Base-by-base conservation (phyloP, 2,113 vertebrate genomes). In the Ceuthmochares aereus region DNA sequence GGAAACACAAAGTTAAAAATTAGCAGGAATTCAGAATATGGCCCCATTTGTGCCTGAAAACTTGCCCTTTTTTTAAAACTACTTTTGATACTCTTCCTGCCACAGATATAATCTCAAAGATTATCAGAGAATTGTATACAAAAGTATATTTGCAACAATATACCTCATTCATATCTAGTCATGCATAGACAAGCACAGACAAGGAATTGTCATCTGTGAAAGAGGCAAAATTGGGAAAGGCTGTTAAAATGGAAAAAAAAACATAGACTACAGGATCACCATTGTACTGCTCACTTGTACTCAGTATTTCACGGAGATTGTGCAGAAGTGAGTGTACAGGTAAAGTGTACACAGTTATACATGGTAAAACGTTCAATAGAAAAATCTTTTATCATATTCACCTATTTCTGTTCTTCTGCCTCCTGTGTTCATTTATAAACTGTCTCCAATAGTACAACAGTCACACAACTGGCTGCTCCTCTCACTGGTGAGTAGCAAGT, bases 321-420 rank as follows among this genome's bases (percentile, higher is more conserved):
- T 26, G 30, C 40, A 78, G 51, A 77, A 89, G 15, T 23, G 3
- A 84, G 80, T 5, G 17, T 37, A 29, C 30, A 34, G 12, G 20
- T 56, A 51, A 62, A 29, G 43, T 22, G 26, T 5, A 40, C 0
- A 0, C 21, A 5, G 27, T 36, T 63, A 36, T 5, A 12, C 9
- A 5, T 19, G 21, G n/a, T 22, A 26, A 73, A 86, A 77, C 0
- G 3, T 45, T 86, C 55, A 49, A 0, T 0, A 43, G 54, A 43
- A 73, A 86, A 88, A 5, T 14, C 12, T 37, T 45, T 78, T 29
- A 14, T 78, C 43, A 7, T 21, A 63, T n/a, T 87, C 29, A 70
- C 10, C 18, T 4, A 0, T 78, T 91, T 79, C 49, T 84, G 15
- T 67, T 70, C 59, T 67, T 74, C 49, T 55, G 69, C 9, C 29